Evolutionary conservation across 2,888 invertebrate species (phyloP), one percentile per base, ranked within the genome.

Genomic region (Drosophila macrospina): DNA sequence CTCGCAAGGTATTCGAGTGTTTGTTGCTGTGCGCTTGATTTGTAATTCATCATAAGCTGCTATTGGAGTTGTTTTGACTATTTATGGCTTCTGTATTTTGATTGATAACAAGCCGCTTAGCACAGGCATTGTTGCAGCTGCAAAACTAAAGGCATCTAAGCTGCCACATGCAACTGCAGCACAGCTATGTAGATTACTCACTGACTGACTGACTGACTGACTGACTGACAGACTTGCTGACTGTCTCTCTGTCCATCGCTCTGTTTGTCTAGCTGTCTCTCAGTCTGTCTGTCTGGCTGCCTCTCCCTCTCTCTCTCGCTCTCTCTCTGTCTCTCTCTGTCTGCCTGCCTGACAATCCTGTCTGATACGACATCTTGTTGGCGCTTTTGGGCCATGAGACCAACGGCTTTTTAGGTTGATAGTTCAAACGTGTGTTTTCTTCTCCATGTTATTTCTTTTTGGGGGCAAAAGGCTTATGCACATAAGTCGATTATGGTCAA

Each of bases 401-500:
- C 41, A 39, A 44, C 65, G 45, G 61, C 78, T 86, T 80, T 85
- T 78, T 68, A 75, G 78, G 68, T 81, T 84, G 81, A 84, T 84
- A 81, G 83, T 78, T 84, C 63, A 72, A 70, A 76, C 71, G 71
- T 61, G 52, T 64, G 57, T 77, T 73, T 11, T 59, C 51, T 48
- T 75, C 28, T 54, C n/a, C n/a, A n/a, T n/a, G n/a, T n/a, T n/a
- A n/a, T 24, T 16, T 34, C 16, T 37, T 51, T 37, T 66, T 62
- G 62, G 51, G 26, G 34, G 41, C 48, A 13, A 55, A 61, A 69
- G 87, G 87, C 76, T 84, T 87, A 87, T 78, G 87, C 67, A 81
- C 79, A 82, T 87, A 87, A 84, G 83, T 85, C 83, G 85, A 81
- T 84, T 84, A 84, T 85, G 76, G 87, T 87, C 63, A 84, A 70